Conservation (phyloP, 2,113 vertebrate genomes). For the Micronycteris hirsuta region DNA sequence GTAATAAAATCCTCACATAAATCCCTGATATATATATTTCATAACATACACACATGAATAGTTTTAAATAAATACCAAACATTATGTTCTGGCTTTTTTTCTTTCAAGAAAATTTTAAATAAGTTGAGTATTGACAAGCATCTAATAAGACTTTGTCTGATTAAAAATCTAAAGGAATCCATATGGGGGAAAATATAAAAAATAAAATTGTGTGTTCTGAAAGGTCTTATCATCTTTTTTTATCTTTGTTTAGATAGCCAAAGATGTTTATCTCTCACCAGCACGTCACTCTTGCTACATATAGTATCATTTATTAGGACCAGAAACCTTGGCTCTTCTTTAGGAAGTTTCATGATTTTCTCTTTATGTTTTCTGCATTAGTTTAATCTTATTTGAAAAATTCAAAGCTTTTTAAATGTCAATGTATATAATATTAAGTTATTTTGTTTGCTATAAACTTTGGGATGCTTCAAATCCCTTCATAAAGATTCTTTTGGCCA, state of each 20-base stretch:
- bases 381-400: neutral
- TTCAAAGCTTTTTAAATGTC: neutral
- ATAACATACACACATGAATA: neutral
- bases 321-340: neutral
- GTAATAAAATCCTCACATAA: neutral
- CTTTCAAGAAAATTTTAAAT: neutral
- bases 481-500: neutral
- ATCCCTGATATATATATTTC: neutral
- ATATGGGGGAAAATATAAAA: neutral
- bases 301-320: neutral
- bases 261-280: neutral
- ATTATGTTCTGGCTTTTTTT: neutral
- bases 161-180: neutral
- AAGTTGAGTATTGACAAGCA: neutral
- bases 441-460: neutral
- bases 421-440: neutral
- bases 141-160: neutral
- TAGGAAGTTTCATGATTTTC: neutral
- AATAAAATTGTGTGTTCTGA: neutral
- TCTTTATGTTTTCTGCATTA: neutral
- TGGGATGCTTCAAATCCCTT: neutral
- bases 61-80: neutral
- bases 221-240: neutral
- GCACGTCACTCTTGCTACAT: neutral
- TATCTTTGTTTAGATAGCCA: neutral